Percentiles rank a stretch among this genome's conserved stretches.
Evolutionary conservation across 2,113 vertebrate genomes (phyloP).

Genomic region (Sturnira hondurensis): DNA sequence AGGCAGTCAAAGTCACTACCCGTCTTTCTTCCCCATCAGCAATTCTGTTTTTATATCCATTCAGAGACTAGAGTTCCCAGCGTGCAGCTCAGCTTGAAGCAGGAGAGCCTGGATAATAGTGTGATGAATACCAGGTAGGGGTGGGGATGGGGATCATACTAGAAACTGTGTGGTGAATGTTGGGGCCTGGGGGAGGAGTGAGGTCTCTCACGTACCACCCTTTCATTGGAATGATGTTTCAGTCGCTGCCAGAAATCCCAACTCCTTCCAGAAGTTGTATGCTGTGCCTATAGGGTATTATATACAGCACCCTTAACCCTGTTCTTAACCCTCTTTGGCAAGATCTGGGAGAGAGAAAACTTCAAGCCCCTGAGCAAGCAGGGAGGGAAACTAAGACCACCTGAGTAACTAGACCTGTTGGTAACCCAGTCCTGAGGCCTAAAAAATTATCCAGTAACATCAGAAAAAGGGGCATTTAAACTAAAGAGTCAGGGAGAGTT

Average conservation of each 20-base stretch:
- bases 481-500: not conserved
- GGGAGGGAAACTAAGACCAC: not conserved
- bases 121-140: not conserved
- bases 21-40: not conserved
- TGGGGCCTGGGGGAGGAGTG: accelerated
- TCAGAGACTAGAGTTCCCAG: not conserved
- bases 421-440: not conserved
- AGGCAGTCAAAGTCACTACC: not conserved
- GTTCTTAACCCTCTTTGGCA: not conserved
- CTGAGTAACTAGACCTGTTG: not conserved
- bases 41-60: not conserved
- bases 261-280: not conserved
- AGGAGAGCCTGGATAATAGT: not conserved
- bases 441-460: not conserved
- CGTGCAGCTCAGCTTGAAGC: not conserved
- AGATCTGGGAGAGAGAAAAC: not conserved
- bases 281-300: not conserved
- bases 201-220: not conserved
- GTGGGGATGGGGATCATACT: not conserved
- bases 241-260: not conserved
- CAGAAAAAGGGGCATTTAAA: not conserved
- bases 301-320: not conserved
- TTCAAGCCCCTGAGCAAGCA: not conserved
- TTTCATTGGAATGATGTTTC: not conserved
- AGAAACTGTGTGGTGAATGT: not conserved